These are phyloP conservation scores for Meiosimyza decipiens DNA, from an alignment of 2,888 invertebrate species.

Conservation along the genomic window DNA sequence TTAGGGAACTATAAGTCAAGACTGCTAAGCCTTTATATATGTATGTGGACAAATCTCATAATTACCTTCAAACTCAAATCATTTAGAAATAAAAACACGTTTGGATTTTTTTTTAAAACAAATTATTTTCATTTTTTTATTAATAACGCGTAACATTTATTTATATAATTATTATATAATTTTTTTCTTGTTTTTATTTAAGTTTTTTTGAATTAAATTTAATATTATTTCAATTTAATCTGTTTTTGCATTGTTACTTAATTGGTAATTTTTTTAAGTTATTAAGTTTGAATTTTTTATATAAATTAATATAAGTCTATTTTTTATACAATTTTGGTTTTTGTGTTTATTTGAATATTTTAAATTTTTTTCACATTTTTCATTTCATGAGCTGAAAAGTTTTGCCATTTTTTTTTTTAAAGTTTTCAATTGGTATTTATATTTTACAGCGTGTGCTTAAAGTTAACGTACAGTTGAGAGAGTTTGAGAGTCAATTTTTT, in stretches of 20 bases:
- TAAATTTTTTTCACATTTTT: slow-evolving; percentile 29
- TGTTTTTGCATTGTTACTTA: slow-evolving; percentile 34
- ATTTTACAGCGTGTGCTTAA: slow-evolving; percentile 42
- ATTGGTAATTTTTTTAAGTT: slow-evolving; percentile 41
- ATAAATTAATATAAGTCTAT: slow-evolving; percentile 24
- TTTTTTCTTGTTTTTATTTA: slow-evolving; percentile 44
- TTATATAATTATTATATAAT: slow-evolving; percentile 65
- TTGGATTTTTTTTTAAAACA: slow-evolving; percentile 61
- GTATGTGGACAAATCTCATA: too few relatives aligned
- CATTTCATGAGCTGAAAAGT: slow-evolving; percentile 39
- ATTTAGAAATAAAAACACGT: too few relatives aligned
- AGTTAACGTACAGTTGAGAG: slow-evolving; percentile 29
- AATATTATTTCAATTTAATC: slow-evolving; percentile 39
- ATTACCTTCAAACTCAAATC: too few relatives aligned
- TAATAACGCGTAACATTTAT: slow-evolving; percentile 78
- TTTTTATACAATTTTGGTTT: slow-evolving; percentile 27
- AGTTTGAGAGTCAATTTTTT: slow-evolving; percentile 34
- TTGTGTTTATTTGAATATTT: slow-evolving; percentile 3
- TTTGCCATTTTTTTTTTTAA: slow-evolving; percentile 40
- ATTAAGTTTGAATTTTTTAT: slow-evolving; percentile 40
- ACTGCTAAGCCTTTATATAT: too few relatives aligned
- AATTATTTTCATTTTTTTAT: slow-evolving; percentile 68
- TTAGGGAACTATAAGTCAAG: too few relatives aligned
- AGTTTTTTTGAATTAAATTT: slow-evolving; percentile 37
- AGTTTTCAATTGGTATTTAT: slow-evolving; percentile 21